Evolutionary conservation across 2,113 vertebrate species (phyloP).

Genomic region (Sciurus niger): DNA sequence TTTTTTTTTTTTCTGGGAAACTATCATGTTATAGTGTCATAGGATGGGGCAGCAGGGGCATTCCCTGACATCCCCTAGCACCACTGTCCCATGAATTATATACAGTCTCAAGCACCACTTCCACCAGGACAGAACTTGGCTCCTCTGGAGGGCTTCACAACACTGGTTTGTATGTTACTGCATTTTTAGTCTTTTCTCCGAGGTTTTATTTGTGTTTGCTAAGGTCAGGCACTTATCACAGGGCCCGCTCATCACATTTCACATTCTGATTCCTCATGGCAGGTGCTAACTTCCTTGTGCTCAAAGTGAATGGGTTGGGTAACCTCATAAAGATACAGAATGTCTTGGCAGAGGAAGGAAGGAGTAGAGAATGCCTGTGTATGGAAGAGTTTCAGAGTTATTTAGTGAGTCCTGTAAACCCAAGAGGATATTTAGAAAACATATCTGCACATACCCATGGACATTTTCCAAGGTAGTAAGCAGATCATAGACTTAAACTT

Average conservation of each 20-base stretch:
- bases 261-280: constrained; percentile 78
- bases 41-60: background rate
- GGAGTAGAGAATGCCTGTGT: constrained; percentile 58
- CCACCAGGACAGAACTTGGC: background rate
- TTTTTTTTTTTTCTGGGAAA: background rate
- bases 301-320: constrained; percentile 83
- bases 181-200: constrained; percentile 41
- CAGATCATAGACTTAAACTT: constrained; percentile 27
- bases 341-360: constrained; percentile 77
- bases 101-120: background rate
- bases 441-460: constrained; percentile 48
- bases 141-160: background rate
- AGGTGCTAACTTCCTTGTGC: constrained; percentile 84
- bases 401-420: constrained; percentile 67
- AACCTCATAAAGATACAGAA: constrained; percentile 84
- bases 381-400: constrained; percentile 50
- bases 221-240: constrained; percentile 81
- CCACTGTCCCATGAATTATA: background rate
- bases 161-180: background rate
- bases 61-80: constrained; percentile 35
- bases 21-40: constrained; percentile 74
- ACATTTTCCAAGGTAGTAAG: constrained; percentile 59
- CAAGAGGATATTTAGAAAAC: constrained; percentile 70
- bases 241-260: constrained; percentile 79
- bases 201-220: constrained; percentile 78